Evolutionary conservation across 92 coral and sea anemone species (phyloP).

Genomic region (Galaxea fascicularis): DNA sequence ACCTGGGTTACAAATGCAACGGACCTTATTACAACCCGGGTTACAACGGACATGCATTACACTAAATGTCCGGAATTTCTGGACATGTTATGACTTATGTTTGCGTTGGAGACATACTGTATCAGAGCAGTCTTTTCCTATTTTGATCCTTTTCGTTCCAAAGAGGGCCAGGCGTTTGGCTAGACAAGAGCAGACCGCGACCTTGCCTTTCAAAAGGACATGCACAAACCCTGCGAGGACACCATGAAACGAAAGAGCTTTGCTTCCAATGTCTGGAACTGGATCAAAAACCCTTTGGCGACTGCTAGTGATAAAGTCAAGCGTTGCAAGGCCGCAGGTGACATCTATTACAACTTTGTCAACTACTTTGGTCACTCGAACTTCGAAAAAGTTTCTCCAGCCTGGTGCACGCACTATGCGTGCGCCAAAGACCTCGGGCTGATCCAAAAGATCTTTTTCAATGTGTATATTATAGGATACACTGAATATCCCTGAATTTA

Average conservation of each 20-base stretch:
- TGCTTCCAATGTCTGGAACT: conserved; percentile 34
- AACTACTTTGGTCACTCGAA: conserved; percentile 55
- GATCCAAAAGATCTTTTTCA: conserved; percentile 47
- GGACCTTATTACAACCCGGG: too few species aligned
- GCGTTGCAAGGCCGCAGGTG: conserved; percentile 65
- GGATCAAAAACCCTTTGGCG: conserved; percentile 37
- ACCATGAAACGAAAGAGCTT: conserved; percentile 52
- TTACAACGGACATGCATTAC: too few species aligned
- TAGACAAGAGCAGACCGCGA: conserved; percentile 69
- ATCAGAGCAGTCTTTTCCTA: too few species aligned
- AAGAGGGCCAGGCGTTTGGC: conserved; percentile 60
- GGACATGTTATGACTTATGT: too few species aligned
- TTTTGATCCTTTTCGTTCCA: neutral
- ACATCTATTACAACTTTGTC: conserved; percentile 73
- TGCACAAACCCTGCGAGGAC: conserved; percentile 61
- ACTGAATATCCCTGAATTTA: too few species aligned
- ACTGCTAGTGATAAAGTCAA: conserved; percentile 31
- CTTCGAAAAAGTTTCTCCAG: conserved; percentile 68
- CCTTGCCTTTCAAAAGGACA: conserved; percentile 61
- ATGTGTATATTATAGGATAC: too few species aligned
- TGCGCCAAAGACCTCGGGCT: conserved; percentile 69
- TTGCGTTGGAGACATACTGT: too few species aligned
- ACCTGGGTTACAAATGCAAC: too few species aligned
- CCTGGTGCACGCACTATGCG: conserved; percentile 67
- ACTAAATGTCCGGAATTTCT: too few species aligned